These are phyloP conservation scores for Hydrochoerus hydrochaeris DNA, from an alignment of 2,113 vertebrate genomes.

Conservation along the genomic window DNA sequence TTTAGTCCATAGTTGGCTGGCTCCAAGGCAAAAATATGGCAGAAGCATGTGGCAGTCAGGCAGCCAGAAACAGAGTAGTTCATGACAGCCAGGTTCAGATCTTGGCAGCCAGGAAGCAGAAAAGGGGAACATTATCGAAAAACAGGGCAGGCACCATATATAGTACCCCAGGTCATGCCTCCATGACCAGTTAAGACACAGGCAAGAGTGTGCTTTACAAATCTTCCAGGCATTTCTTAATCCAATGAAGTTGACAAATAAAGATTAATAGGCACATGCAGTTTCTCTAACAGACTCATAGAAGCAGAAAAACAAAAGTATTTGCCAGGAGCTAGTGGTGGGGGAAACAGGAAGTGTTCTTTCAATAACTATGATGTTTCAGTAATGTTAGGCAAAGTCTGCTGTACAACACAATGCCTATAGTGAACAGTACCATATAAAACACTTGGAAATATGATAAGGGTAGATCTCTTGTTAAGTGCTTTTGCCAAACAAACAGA, in stretches of 20 bases:
- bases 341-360: neutral
- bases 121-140: neutral
- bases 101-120: neutral
- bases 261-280: neutral
- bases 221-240: neutral
- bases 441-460: neutral
- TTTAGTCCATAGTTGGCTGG: neutral
- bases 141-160: neutral
- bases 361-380: neutral
- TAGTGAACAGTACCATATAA: neutral
- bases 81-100: neutral
- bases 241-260: neutral
- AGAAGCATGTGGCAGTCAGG: neutral
- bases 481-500: neutral
- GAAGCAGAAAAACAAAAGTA: neutral
- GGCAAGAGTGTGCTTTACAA: neutral
- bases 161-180: neutral
- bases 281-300: neutral
- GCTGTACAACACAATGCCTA: neutral
- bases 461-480: neutral
- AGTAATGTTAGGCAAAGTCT: neutral
- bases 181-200: neutral
- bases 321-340: neutral
- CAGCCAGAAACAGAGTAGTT: neutral
- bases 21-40: neutral